phyloP scores from a whole-genome alignment of 2,888 invertebrate genomes.

The Drosophila aldrichi region DNA sequence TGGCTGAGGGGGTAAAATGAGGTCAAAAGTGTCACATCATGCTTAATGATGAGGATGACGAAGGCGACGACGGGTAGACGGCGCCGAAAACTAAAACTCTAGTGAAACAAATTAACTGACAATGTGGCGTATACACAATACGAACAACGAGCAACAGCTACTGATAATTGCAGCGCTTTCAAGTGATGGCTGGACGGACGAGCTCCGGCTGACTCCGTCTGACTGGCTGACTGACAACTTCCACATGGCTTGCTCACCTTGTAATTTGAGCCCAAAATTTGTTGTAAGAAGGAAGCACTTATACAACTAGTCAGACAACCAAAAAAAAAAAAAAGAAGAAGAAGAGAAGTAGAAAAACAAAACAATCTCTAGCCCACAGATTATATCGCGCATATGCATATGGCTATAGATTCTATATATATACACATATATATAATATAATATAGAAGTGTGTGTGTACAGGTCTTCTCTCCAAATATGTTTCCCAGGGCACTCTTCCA shows the following conservation, averaged over 20 bases:
- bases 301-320: slow-evolving; percentile 72
- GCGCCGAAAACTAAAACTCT: slow-evolving; percentile 53
- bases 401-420: slow-evolving; percentile 28
- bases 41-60: slow-evolving; percentile 80
- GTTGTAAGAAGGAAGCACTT: slow-evolving; percentile 81
- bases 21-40: slow-evolving; percentile 84
- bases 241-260: slow-evolving; percentile 81
- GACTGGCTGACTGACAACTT: slow-evolving; percentile 66
- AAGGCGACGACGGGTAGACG: slow-evolving; percentile 17
- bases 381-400: slow-evolving; percentile 65
- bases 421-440: slow-evolving; percentile 9
- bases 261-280: slow-evolving; percentile 83
- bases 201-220: slow-evolving; percentile 10
- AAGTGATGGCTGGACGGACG: slow-evolving; percentile 48
- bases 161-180: slow-evolving; percentile 76
- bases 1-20: slow-evolving; percentile 47
- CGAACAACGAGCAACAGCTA: slow-evolving; percentile 54
- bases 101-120: slow-evolving; percentile 68
- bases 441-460: not conserved
- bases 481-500: slow-evolving; percentile 72
- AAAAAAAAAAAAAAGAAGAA: not conserved
- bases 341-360: not conserved
- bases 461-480: slow-evolving; percentile 34
- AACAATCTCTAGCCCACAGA: slow-evolving; percentile 48
- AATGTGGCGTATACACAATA: slow-evolving; percentile 72